Conservation (phyloP, 2,113 vertebrate genomes). For the Maccullochella peelii region DNA sequence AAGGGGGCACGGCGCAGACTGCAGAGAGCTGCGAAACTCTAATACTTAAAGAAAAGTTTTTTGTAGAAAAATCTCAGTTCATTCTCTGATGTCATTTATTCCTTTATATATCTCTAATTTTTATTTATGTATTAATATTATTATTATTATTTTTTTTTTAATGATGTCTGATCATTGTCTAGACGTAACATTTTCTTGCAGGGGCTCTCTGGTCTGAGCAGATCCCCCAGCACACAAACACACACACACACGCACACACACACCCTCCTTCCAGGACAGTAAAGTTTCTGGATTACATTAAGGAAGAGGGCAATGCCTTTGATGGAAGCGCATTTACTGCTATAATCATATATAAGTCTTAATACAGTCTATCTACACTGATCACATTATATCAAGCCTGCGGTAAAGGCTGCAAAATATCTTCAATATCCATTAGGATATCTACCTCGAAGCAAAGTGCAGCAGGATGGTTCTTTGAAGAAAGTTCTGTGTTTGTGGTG, state of each 20-base stretch:
- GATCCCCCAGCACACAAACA: background rate
- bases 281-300: conserved; percentile 31
- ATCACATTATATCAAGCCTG: conserved; percentile 3
- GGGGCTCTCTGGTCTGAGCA: background rate
- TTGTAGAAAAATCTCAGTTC: background rate
- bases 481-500: background rate
- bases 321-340: conserved; percentile 13
- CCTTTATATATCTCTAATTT: too few relatives aligned
- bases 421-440: background rate
- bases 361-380: background rate
- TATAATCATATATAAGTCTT: background rate
- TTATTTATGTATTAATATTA: too few relatives aligned
- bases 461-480: background rate
- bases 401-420: conserved; percentile 9
- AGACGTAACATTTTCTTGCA: background rate
- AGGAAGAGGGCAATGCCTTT: conserved; percentile 16
- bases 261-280: background rate
- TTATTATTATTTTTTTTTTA: too few relatives aligned
- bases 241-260: background rate
- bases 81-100: background rate
- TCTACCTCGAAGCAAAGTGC: background rate
- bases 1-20: too few relatives aligned
- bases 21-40: too few relatives aligned
- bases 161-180: background rate
- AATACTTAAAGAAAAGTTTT: background rate